Evolutionary conservation across 1,140 invertebrate species (phyloP).

Genomic region (Pantala flavescens): DNA sequence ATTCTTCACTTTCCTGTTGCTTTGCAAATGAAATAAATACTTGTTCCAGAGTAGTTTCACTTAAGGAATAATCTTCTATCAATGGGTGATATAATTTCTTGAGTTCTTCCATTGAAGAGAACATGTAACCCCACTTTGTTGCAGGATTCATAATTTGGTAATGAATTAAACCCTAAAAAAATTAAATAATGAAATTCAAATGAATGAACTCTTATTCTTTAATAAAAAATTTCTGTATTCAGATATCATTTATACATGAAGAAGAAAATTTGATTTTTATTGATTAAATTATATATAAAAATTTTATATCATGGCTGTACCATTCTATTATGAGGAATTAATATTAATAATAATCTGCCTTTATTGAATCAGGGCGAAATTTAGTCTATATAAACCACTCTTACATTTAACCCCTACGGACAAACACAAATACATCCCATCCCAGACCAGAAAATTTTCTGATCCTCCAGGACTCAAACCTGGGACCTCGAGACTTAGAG

Average conservation of each 20-base stretch:
- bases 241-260: constrained; percentile 72
- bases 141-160: constrained; percentile 33
- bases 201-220: constrained; percentile 44
- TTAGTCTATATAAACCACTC: too few species aligned
- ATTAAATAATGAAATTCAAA: constrained; percentile 31
- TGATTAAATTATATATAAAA: constrained; percentile 72
- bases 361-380: too few species aligned
- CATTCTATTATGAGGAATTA: too few species aligned
- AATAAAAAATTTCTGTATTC: constrained; percentile 57
- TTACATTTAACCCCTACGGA: too few species aligned
- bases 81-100: constrained; percentile 33
- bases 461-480: too few species aligned
- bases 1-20: background rate
- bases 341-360: too few species aligned
- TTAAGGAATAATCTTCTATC: constrained; percentile 48
- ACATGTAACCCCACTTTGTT: constrained; percentile 36
- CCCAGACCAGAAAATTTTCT: too few species aligned
- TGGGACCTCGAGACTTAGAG: too few species aligned
- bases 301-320: constrained; percentile 58
- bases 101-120: constrained; percentile 32
- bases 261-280: constrained; percentile 62
- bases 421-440: too few species aligned
- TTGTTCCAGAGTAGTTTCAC: constrained; percentile 54
- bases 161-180: constrained; percentile 31
- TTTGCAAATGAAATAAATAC: constrained; percentile 37